Base-by-base conservation (phyloP, 1,140 invertebrate species). In the Pomacea maculata region DNA sequence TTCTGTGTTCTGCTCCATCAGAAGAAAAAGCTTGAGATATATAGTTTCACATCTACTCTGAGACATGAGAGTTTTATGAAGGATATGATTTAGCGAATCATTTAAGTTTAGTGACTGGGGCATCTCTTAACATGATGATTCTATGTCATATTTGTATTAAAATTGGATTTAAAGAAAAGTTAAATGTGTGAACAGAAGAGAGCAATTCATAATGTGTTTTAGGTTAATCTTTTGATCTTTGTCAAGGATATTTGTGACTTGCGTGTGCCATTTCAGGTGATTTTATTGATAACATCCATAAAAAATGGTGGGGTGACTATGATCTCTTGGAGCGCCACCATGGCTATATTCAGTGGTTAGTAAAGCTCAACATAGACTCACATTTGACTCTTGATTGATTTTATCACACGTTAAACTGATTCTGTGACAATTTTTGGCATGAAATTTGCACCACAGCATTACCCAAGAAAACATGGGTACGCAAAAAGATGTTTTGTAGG, bases 271-370 rank as follows among this genome's bases (percentile, higher is more conserved):
- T 82, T 80, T 9, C 79, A 90, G 89, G 90, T 64, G 89, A 84
- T 75, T 86, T 74, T 34, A 91, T 91, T 72, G 87, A 90, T 52
- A 80, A 82, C 5, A 89, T 91, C 19, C 87, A 88, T 76, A 72
- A 85, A 45, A 65, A 88, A 1, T 91, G 90, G 90, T 86, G 72
- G 80, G 86, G 85, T 76, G 77, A 91, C 68, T 90, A 88, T 63
- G 80, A 83, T 12, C 77, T 76, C 14, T 76, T 91, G 63, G 90
- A 91, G 74, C 63, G 76, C 21, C 90, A 89, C 78, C 89, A 90
- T 87, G 89, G 90, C 57, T 91, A 88, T 82, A 90, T 91, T 63
- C 90, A 91, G 74, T 91, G 90, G 90, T 90, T 82, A 72, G 76
- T 80, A 14, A 80, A 15, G 5, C 63, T 52, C 64, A 29, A 52